Conservation (phyloP, 2,797 vertebrate genomes). For the Schizopygopsis malacanthus region DNA sequence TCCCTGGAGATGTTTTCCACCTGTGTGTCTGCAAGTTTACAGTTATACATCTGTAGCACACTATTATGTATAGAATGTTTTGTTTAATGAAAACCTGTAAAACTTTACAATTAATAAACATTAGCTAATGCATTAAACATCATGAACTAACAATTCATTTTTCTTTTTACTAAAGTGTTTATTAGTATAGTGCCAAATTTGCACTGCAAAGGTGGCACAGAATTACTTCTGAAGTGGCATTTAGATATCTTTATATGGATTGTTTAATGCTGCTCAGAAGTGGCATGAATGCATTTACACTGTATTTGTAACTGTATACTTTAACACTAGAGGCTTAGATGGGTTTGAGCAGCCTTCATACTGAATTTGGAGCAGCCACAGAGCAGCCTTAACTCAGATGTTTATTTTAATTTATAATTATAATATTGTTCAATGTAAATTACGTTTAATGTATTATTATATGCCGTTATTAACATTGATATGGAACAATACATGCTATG, state of each 20-base stretch:
- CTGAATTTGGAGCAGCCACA: neutral
- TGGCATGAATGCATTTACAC: neutral
- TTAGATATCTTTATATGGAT: neutral
- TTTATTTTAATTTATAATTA: neutral
- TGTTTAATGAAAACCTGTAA: neutral
- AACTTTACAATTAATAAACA: neutral
- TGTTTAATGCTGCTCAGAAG: neutral
- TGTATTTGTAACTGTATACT: neutral
- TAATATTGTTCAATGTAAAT: neutral
- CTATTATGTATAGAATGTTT: neutral
- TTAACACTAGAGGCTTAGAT: too few relatives aligned
- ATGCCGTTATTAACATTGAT: neutral
- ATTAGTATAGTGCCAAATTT: neutral
- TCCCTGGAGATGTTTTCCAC: constrained; percentile 9
- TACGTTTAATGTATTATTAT: neutral
- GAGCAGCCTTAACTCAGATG: neutral
- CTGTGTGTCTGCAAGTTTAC: neutral
- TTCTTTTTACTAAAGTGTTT: neutral
- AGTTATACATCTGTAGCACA: neutral
- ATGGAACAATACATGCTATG: too few relatives aligned
- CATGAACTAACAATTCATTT: neutral
- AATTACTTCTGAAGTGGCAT: neutral
- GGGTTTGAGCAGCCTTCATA: neutral
- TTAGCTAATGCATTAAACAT: neutral
- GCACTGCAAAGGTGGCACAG: neutral